These are phyloP conservation scores for Caiman crocodilus DNA, from an alignment of 2,797 vertebrate species.

Conservation along the genomic window DNA sequence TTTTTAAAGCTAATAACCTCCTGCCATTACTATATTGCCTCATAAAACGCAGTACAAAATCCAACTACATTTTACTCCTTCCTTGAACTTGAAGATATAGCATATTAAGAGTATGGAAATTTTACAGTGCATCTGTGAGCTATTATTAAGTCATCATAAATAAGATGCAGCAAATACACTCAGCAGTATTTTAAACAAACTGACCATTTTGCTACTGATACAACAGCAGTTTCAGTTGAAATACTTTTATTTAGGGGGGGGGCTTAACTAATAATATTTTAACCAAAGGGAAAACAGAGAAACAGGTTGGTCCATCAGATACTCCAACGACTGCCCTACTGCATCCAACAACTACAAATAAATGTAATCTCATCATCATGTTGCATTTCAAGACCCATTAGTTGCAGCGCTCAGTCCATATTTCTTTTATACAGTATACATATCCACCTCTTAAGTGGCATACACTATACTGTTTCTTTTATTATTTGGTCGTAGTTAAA, in stretches of 20 bases:
- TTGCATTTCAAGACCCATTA: background rate
- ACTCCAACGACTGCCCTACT: background rate
- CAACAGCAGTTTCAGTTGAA: background rate
- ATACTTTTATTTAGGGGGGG: background rate
- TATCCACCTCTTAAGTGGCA: background rate
- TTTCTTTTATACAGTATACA: background rate
- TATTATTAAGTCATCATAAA: background rate
- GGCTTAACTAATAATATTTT: background rate
- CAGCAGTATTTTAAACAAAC: accelerated
- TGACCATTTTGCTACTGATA: background rate
- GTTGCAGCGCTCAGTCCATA: background rate
- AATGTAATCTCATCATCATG: background rate
- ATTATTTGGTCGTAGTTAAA: background rate
- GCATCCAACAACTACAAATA: accelerated
- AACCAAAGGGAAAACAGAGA: constrained; percentile 1
- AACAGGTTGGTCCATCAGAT: background rate
- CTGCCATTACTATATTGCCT: background rate
- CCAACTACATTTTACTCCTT: background rate
- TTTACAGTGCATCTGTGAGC: background rate
- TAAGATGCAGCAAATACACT: background rate
- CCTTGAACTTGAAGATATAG: background rate
- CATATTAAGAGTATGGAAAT: background rate
- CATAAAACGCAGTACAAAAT: background rate
- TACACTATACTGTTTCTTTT: background rate
- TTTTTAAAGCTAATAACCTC: background rate